Evolutionary conservation across 2,797 vertebrate genomes (phyloP).

Genomic region (Anomalospiza imberbis): DNA sequence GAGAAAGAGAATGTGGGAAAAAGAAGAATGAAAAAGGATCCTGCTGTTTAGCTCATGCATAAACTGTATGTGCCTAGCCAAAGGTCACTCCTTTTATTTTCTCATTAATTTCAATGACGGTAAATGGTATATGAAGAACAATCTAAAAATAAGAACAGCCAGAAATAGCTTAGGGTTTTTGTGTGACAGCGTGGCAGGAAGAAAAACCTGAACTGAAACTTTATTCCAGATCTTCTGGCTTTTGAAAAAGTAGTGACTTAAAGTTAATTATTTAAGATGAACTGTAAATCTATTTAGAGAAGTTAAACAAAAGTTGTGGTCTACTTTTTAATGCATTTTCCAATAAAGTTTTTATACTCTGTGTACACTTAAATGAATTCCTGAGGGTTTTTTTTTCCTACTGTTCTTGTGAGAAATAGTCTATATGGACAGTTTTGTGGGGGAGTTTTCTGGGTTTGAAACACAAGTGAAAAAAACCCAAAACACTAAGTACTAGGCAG

Average conservation of each 20-base stretch:
- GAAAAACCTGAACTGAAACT: slow-evolving; percentile 9
- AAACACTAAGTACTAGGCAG: background rate
- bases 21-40: slow-evolving; percentile 23
- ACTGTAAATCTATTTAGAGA: background rate
- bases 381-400: background rate
- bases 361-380: background rate
- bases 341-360: background rate
- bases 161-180: slow-evolving; percentile 37
- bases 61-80: slow-evolving; percentile 61
- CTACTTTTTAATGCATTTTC: background rate
- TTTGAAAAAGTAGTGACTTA: background rate
- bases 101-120: slow-evolving; percentile 53
- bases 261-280: background rate
- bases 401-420: background rate
- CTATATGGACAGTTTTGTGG: background rate
- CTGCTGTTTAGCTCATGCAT: slow-evolving; percentile 45
- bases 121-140: slow-evolving; percentile 57
- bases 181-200: background rate
- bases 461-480: background rate
- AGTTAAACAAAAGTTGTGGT: background rate
- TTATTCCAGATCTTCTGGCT: background rate
- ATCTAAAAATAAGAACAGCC: slow-evolving; percentile 53
- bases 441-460: background rate
- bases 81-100: slow-evolving; percentile 62
- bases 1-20: slow-evolving; percentile 46